Base-by-base conservation (phyloP, 1,140 invertebrate genomes). In the Pararge aegeria region DNA sequence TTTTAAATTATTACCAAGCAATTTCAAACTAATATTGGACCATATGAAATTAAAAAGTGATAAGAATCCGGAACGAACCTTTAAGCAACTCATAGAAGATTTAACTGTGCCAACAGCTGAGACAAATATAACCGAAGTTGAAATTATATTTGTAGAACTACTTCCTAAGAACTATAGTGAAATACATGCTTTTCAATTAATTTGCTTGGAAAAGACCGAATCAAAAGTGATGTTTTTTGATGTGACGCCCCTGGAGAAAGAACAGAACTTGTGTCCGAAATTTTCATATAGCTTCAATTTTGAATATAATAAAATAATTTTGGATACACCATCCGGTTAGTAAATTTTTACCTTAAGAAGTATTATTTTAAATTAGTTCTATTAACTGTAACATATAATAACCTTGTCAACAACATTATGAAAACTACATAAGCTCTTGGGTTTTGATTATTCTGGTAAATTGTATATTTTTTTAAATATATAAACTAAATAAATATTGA, bases 221-320 rank as follows among this genome's bases (percentile, higher is more conserved):
- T 15, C 7, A 6, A 50, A 12, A 38, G 75, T 64, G 20, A 73
- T 55, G 46, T 87, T 85, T 70, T 75, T 73, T 61, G 68, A 89
- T 74, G 72, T 87, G 0, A 80, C 83, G 16, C 74, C 77, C 13
- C 29, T 27, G 24, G 50, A 64, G 12, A 12, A 40, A 10, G 52
- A 66, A 18, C 80, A 87, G 61, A 80, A 69, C 40, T 34, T 87
- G 48, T 79, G 73, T 42, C 79, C 85, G 16, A 68, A 61, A 48
- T 87, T 83, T 66, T 49, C 70, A 40, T 88, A 83, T 50, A 59
- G 49, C 38, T 70, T 89, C 48, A 49, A 52, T n/a, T 57, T 79
- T 9, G 19, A 65, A 13, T 48, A 76, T 54, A 49, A 54, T 38
- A 44, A 59, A 34, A 53, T 88, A 30, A 15, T 61, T 7, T 58